Conservation (phyloP, 2,888 invertebrate species). For the Lycia hirtaria region DNA sequence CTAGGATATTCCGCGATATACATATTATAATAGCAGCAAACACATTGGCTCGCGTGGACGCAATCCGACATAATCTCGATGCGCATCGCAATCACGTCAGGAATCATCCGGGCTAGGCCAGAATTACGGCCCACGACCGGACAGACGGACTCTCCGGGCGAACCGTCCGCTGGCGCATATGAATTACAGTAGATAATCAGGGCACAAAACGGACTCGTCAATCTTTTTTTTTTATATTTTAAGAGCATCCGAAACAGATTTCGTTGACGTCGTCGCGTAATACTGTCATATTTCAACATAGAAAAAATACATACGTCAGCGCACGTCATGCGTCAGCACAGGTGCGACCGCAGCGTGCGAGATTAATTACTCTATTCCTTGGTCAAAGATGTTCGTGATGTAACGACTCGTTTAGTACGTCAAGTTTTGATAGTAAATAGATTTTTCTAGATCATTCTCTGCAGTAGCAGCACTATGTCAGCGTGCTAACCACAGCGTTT, state of each 20-base stretch:
- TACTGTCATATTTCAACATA: too few species aligned
- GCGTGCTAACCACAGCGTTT: constrained; percentile 32
- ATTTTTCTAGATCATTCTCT: neutral
- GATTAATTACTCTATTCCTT: neutral
- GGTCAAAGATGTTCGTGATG: neutral
- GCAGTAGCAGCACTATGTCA: neutral
- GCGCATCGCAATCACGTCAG: constrained; percentile 35
- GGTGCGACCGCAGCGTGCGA: neutral
- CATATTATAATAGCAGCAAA: constrained; percentile 7
- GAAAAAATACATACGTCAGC: too few species aligned
- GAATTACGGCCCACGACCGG: constrained; percentile 35
- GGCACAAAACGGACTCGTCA: too few species aligned
- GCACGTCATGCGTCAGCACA: neutral
- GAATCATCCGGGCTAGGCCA: constrained; percentile 34
- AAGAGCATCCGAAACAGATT: too few species aligned
- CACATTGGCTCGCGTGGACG: constrained; percentile 25
- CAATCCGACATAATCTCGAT: constrained; percentile 34
- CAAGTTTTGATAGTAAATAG: neutral
- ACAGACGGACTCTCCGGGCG: constrained; percentile 4
- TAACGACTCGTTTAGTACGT: neutral
- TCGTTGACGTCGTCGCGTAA: too few species aligned
- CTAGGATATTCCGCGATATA: neutral
- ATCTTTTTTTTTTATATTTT: too few species aligned
- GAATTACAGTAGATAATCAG: neutral
- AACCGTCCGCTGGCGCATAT: neutral